Percentiles rank a stretch among this genome's conserved stretches.
These are phyloP conservation scores for Macrophya annulata DNA, from an alignment of 2,888 invertebrate species.

Conservation along the genomic window DNA sequence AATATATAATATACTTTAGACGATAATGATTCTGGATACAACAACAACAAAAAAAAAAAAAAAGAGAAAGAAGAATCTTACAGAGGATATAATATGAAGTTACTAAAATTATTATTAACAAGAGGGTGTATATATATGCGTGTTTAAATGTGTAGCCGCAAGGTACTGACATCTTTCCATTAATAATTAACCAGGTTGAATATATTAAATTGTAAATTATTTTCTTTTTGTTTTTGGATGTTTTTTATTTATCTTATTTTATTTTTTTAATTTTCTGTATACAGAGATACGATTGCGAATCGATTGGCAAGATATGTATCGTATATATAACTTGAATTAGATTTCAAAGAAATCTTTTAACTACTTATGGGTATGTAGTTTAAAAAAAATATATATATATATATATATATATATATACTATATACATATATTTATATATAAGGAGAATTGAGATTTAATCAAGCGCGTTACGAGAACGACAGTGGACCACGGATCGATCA, in stretches of 20 bases:
- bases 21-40: background rate
- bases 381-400: too few species aligned
- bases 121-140: background rate
- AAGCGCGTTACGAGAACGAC: background rate
- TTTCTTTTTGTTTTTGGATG: background rate
- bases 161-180: conserved; percentile 27
- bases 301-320: background rate
- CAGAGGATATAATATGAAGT: too few species aligned
- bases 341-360: background rate
- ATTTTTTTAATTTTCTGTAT: background rate
- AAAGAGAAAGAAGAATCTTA: too few species aligned
- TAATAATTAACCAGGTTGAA: conserved; percentile 24
- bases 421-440: background rate
- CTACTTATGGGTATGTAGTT: too few species aligned
- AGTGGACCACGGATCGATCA: background rate
- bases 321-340: background rate
- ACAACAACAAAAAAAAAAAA: background rate
- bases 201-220: conserved; percentile 28
- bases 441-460: background rate
- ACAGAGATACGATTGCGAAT: background rate
- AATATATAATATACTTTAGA: background rate
- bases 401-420: too few species aligned
- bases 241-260: background rate
- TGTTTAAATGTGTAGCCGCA: background rate
- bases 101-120: background rate